Evolutionary conservation across 2,888 invertebrate genomes (phyloP), one percentile per base, ranked within the genome.

Genomic region (Scelioninae gen. 2): DNA sequence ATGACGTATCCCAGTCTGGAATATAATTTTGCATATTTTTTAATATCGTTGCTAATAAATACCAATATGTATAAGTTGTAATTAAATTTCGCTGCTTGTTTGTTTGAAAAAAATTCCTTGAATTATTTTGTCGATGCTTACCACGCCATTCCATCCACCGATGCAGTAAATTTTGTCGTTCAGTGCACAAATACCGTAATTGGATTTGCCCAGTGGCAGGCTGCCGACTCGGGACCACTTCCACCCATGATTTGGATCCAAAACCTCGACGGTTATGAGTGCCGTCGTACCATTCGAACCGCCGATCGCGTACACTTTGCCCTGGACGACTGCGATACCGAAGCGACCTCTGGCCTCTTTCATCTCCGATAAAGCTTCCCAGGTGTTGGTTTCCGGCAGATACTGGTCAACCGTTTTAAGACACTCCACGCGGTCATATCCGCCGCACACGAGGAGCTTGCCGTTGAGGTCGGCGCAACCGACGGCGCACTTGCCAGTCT

Each of bases 201-300:
- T 79, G 53, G 79, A 81, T 74, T 88, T 83, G 31, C 87, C 86
- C 73, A 85, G 82, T 25, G 85, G 86, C 71, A 89, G 83, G 55
- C 87, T 85, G 5, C 87, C 86, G 37, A 87, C 80, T 2, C 82
- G 78, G n/a, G 80, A 81, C 90, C 90, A 90, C 64, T 84, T 85
- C 72, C 82, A 84, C 52, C 82, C 84, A 22, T 80, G 79, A 5
- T 81, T 83, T 0, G 87, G 86, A 76, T 90, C 88, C 76, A 87
- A 89, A 84, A 89, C 89, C 83, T 94, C 93, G 1, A 91, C 91
- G 0, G 91, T 91, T 78, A 91, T 91, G 78, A 96, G 88, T 85
- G 96, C 96, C 9, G 90, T 90, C 74, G 92, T 91, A 0, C 96
- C 96, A 87, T 95, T 94, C 79, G 93, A 93, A 33, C 95, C 95